phyloP scores from a whole-genome alignment of 1,140 invertebrate species.

The Patella vulgata region DNA sequence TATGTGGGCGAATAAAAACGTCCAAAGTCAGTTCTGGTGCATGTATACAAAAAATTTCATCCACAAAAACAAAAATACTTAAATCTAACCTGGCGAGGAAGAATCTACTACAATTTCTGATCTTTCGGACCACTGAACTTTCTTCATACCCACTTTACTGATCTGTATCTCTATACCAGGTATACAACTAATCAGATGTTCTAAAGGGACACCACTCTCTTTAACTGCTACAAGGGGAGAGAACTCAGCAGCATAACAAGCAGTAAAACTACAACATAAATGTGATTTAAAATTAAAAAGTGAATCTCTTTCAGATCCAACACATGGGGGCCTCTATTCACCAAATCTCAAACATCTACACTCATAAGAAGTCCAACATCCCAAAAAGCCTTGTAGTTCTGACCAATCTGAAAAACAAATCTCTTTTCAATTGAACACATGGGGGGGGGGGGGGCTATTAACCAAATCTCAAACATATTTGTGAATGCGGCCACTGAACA shows the following conservation, averaged over 20 bases:
- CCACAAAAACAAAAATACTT: neutral
- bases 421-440: no score
- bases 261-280: constrained; percentile 73
- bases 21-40: constrained; percentile 20
- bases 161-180: constrained; percentile 75
- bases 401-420: no score
- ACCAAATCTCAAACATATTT: no score
- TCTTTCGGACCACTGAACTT: constrained; percentile 68
- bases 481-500: no score
- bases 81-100: no score
- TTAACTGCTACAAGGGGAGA: constrained; percentile 60
- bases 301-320: no score
- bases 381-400: no score
- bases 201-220: constrained; percentile 80
- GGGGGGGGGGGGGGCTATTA: no score
- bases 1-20: no score
- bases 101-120: no score
- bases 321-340: neutral
- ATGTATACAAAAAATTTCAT: neutral
- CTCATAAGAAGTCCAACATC: no score
- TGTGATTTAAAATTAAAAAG: constrained; percentile 18
- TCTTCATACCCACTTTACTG: constrained; percentile 68
- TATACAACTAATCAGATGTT: constrained; percentile 86
- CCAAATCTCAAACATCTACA: constrained; percentile 25
- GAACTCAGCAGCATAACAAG: constrained; percentile 82